Conservation (phyloP, 2,797 vertebrate genomes). For the Macroramphosus scolopax region DNA sequence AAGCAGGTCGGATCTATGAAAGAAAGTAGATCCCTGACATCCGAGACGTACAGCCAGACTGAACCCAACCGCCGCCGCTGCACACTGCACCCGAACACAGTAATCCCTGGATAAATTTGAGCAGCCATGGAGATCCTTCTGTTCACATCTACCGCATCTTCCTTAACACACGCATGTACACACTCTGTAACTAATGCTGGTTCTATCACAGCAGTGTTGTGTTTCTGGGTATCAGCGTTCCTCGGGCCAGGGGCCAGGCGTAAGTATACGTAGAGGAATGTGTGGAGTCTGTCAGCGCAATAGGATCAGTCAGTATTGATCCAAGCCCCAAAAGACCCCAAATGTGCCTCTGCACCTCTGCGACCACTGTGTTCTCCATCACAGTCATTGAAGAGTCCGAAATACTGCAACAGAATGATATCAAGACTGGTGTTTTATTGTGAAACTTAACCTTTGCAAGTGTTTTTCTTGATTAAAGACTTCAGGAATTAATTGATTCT, state of each 20-base stretch:
- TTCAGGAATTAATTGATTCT: too few relatives aligned
- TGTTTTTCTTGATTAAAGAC: too few relatives aligned
- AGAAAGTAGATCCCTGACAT: slow-evolving; percentile 42
- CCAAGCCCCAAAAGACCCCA: too few relatives aligned
- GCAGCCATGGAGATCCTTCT: slow-evolving; percentile 40
- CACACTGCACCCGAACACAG: slow-evolving; percentile 29
- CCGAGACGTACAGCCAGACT: slow-evolving; percentile 32
- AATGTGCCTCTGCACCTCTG: slow-evolving; percentile 26
- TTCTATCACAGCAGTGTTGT: slow-evolving; percentile 58
- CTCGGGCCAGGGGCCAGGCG: slow-evolving; percentile 62
- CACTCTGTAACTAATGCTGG: slow-evolving; percentile 1
- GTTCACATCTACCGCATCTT: slow-evolving; percentile 41
- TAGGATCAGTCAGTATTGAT: slow-evolving; percentile 66
- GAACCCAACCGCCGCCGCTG: slow-evolving; percentile 43
- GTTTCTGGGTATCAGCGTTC: slow-evolving; percentile 75
- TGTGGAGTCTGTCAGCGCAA: slow-evolving; percentile 66
- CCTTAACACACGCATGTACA: slow-evolving; percentile 5
- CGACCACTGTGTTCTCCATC: slow-evolving; percentile 16
- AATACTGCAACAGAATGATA: not conserved
- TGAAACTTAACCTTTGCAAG: too few relatives aligned
- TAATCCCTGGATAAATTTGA: slow-evolving; percentile 31
- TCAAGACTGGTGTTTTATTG: too few relatives aligned
- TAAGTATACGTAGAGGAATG: slow-evolving; percentile 53
- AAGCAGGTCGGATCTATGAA: slow-evolving; percentile 29
- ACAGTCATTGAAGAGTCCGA: slow-evolving; percentile 9